Evolutionary conservation across 2,113 vertebrate genomes (phyloP).

Genomic region (Chloroceryle aenea): DNA sequence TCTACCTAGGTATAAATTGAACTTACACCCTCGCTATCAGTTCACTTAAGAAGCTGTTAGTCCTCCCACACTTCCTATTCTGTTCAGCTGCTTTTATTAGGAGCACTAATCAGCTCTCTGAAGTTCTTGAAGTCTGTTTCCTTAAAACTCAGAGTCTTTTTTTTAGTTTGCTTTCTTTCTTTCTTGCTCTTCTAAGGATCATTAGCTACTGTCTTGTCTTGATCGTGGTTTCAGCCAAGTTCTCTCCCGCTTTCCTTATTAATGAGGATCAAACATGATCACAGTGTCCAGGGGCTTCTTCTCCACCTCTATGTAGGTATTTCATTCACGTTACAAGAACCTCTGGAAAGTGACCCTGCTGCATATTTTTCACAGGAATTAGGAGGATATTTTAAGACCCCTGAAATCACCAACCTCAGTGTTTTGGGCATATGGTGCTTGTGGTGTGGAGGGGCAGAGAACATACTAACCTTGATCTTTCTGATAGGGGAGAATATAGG

Average conservation of each 20-base stretch:
- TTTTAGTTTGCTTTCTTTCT: neutral
- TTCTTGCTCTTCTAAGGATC: neutral
- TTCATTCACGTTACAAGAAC: neutral
- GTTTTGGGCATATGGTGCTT: neutral
- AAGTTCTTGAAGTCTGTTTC: neutral
- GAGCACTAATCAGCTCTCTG: neutral
- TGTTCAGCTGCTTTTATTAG: neutral
- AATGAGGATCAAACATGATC: neutral
- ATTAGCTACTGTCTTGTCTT: slow-evolving; percentile 9
- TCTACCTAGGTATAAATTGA: neutral
- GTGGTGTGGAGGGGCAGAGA: neutral
- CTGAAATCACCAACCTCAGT: neutral
- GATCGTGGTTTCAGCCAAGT: neutral
- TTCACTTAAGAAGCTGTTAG: neutral
- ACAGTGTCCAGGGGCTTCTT: neutral
- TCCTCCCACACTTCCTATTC: neutral
- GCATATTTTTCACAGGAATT: neutral
- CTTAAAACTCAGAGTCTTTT: neutral
- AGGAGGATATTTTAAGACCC: neutral
- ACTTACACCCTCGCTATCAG: neutral
- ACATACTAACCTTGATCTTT: neutral
- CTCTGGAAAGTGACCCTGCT: neutral
- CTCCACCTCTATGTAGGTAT: neutral
- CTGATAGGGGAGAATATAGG: neutral
- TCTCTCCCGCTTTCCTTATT: neutral